These are phyloP conservation scores for Herminia tarsipennalis DNA, from an alignment of 2,888 invertebrate species.

Conservation along the genomic window DNA sequence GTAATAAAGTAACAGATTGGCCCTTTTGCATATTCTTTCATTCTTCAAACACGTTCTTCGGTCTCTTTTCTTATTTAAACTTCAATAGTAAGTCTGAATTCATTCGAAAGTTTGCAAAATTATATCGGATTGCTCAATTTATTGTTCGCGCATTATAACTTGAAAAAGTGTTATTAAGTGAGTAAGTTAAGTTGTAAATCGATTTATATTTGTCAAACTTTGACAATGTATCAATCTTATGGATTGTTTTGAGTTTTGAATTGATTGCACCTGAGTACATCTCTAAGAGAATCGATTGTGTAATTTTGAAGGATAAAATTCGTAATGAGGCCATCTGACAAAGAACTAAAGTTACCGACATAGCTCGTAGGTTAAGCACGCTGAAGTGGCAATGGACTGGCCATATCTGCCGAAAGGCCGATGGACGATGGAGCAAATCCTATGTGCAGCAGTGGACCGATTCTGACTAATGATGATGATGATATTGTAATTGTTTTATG, in stretches of 20 bases:
- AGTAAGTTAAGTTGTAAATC: constrained; percentile 20
- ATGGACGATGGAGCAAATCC: no score
- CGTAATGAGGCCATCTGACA: no score
- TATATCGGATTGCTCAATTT: constrained; percentile 26
- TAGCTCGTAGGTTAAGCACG: no score
- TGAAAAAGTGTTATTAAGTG: constrained; percentile 27
- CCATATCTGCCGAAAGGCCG: no score
- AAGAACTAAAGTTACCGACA: no score
- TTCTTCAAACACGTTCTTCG: constrained; percentile 15
- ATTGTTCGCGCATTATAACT: constrained; percentile 26
- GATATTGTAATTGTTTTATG: no score
- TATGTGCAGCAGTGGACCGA: no score
- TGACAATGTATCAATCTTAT: constrained; percentile 8
- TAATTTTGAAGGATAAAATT: no score
- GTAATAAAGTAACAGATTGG: constrained; percentile 12
- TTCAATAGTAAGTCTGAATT: constrained; percentile 10
- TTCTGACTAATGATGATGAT: no score
- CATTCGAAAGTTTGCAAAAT: constrained; percentile 22
- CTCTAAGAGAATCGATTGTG: no score
- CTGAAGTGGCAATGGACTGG: no score
- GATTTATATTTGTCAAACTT: constrained; percentile 15
- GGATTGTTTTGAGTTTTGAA: constrained; percentile 6
- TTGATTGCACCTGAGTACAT: neutral
- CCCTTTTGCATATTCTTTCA: constrained; percentile 15
- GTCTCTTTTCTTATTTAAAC: constrained; percentile 22